Base-by-base conservation (phyloP, 2,888 invertebrate species). In the Lepidocyrtinus sp. region DNA sequence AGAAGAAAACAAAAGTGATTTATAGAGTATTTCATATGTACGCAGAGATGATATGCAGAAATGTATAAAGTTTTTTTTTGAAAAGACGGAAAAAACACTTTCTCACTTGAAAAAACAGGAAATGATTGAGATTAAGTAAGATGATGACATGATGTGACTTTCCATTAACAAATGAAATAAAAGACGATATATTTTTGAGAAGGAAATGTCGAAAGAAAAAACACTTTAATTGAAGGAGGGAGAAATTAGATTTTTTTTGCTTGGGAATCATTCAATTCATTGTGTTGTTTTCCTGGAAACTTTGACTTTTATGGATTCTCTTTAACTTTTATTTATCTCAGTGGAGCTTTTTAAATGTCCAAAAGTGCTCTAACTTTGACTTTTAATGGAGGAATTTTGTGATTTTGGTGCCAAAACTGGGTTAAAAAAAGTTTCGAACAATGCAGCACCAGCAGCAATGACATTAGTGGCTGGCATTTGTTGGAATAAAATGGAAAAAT, bases 121-220 rank as follows among this genome's bases (percentile, higher is more conserved):
- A n/a, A n/a, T n/a, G n/a, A n/a, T n/a, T n/a, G n/a, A 24, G 15
- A 22, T 62, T 17, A 7, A n/a, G 15, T 17, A 50, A 27, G 55
- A 69, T 69, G 69, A 59, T 59, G 55, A 7, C 46, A 69, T 69
- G 17, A 69, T 69, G 69, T 69, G 27, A 68, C 17, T 50, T 27
- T 36, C 61, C 17, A n/a, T 21, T 7, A 50, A 65, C 36, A 50
- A 25, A 19, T n/a, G n/a, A n/a, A n/a, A n/a, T n/a, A n/a, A n/a
- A n/a, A n/a, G n/a, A n/a, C n/a, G n/a, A n/a, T n/a, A n/a, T n/a
- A n/a, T n/a, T n/a, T n/a, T n/a, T n/a, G n/a, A n/a, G n/a, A n/a
- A n/a, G n/a, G n/a, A n/a, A n/a, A n/a, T n/a, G n/a, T n/a, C n/a
- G n/a, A n/a, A n/a, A n/a, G 59, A 59, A 17, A 59, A 12, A 59